Evolutionary conservation across 2,888 invertebrate genomes (phyloP).

Genomic region (Geotrupes spiniger): DNA sequence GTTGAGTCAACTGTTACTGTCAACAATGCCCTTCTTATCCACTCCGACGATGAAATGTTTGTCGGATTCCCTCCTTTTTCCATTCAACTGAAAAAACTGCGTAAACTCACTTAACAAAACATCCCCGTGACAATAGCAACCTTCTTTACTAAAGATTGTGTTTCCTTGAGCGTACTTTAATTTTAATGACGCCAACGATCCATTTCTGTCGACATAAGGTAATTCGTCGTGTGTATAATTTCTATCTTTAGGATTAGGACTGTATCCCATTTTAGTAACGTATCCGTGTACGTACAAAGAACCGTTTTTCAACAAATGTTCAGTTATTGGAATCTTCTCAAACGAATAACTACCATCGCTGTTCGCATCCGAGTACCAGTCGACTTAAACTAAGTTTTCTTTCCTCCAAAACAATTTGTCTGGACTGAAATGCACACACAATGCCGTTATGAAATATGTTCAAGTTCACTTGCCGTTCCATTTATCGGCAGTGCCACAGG

Average conservation of each 20-base stretch:
- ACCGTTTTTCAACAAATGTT: slow-evolving; percentile 81
- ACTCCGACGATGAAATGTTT: too few relatives aligned
- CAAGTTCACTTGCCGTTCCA: slow-evolving; percentile 44
- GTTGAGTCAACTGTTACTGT: too few relatives aligned
- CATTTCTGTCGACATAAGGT: too few relatives aligned
- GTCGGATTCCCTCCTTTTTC: too few relatives aligned
- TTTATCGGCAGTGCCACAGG: slow-evolving; percentile 56
- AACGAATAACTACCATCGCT: slow-evolving; percentile 74
- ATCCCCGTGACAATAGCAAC: too few relatives aligned
- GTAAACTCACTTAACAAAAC: too few relatives aligned
- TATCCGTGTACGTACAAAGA: slow-evolving; percentile 91
- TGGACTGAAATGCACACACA: slow-evolving; percentile 66
- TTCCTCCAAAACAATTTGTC: slow-evolving; percentile 79
- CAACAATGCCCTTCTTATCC: too few relatives aligned
- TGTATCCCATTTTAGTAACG: slow-evolving; percentile 76
- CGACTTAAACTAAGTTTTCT: slow-evolving; percentile 82
- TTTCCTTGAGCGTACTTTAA: too few relatives aligned
- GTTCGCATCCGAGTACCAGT: slow-evolving; percentile 79
- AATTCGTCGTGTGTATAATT: slow-evolving; percentile 69
- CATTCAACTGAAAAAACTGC: too few relatives aligned
- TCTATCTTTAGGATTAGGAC: slow-evolving; percentile 72
- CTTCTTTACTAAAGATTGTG: too few relatives aligned
- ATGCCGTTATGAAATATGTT: too few relatives aligned
- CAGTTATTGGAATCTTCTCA: slow-evolving; percentile 66
- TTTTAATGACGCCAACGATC: too few relatives aligned